phyloP scores from a whole-genome alignment of 2,797 vertebrate genomes.

The Florisuga fusca region DNA sequence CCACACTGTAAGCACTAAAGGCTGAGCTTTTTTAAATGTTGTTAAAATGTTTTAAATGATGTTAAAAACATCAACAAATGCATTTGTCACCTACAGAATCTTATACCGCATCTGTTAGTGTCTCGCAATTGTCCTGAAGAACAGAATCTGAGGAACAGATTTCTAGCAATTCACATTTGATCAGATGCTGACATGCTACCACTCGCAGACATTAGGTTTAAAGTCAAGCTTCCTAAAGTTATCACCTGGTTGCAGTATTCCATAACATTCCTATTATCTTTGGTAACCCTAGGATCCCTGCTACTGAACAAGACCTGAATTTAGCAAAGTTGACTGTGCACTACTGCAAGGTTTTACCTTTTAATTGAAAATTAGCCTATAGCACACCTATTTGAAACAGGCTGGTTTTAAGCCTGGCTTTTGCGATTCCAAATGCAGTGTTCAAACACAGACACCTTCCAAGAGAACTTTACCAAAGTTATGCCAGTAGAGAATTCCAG shows the following conservation, averaged over 20 bases:
- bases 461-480: not conserved
- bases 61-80: no score
- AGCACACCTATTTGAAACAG: not conserved
- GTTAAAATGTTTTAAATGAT: no score
- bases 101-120: not conserved
- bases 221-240: not conserved
- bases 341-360: not conserved
- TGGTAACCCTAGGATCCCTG: not conserved
- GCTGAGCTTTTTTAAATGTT: not conserved
- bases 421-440: not conserved
- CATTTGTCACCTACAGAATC: not conserved
- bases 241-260: not conserved
- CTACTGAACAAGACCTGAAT: not conserved
- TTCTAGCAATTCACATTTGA: not conserved
- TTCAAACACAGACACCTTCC: not conserved
- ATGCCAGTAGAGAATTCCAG: not conserved
- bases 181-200: accelerated
- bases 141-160: not conserved
- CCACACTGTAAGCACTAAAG: not conserved
- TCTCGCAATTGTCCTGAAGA: not conserved
- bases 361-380: not conserved
- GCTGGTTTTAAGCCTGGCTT: not conserved
- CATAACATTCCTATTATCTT: not conserved
- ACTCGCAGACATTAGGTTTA: not conserved
- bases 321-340: not conserved